Evolutionary conservation across 2,113 vertebrate genomes (phyloP).

Genomic region (Phylloscopus whistleri): DNA sequence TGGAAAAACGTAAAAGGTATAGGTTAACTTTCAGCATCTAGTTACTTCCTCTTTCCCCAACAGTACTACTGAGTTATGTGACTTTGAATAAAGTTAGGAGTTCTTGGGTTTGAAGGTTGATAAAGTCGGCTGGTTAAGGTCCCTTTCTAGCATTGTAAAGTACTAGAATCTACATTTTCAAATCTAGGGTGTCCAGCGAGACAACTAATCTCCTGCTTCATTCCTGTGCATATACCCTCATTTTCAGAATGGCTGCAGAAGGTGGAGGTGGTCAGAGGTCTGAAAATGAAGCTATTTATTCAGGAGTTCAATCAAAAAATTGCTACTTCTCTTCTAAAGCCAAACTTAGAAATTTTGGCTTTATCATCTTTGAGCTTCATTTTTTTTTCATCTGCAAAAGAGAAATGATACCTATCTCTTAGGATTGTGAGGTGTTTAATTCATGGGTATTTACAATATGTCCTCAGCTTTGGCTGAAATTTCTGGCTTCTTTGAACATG

Average conservation of each 20-base stretch:
- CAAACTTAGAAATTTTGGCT: not conserved
- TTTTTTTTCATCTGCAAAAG: not conserved
- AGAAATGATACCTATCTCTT: not conserved
- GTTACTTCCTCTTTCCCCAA: not conserved
- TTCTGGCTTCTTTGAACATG: not conserved
- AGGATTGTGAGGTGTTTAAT: not conserved
- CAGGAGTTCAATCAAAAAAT: not conserved
- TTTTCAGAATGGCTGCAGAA: not conserved
- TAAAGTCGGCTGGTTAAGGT: not conserved
- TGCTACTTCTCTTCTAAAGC: not conserved
- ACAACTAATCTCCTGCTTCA: not conserved
- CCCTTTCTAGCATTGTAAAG: not conserved
- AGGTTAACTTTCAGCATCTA: not conserved
- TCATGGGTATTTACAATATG: not conserved
- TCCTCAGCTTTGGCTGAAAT: constrained; percentile 14
- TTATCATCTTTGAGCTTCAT: not conserved
- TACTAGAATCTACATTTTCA: not conserved
- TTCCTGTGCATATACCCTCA: not conserved
- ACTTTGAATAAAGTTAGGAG: not conserved
- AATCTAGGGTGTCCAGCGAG: not conserved
- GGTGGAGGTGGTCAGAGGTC: not conserved
- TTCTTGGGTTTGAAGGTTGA: not conserved
- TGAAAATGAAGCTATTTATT: not conserved
- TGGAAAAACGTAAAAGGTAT: not conserved
- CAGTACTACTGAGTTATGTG: not conserved